Base-by-base conservation (phyloP, 2,113 vertebrate genomes). In the Leptobrachium ailaonicum region DNA sequence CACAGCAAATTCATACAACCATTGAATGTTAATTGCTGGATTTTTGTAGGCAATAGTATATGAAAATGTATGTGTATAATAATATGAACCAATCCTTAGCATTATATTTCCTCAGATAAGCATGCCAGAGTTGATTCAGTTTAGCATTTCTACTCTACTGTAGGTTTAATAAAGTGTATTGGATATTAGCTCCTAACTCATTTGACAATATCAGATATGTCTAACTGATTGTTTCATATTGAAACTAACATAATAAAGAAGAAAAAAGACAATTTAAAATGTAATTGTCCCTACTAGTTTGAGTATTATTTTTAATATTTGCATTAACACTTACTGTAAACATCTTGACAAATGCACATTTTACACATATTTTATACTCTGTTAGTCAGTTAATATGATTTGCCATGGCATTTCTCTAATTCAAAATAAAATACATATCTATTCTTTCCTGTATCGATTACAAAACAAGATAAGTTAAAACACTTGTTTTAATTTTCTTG, bases 111-210 rank as follows among this genome's bases (percentile, higher is more conserved):
- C 60, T 47, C 42, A 56, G 4, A 20, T 43, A 80, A 73, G 56
- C 50, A 67, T 45, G 50, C 54, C 50, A 43, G 41, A 14, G 44
- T 3, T 11, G 9, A 50, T 41, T 50, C 60, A 73, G 32, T 13
- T 12, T 41, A 80, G 64, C 11, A 67, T 54, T 67, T 41, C 11
- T 72, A 68, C 6, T 73, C 6, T 41, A 43, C 43, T 78, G 56
- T 41, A 73, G 77, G 11, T 58, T 68, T 68, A 14, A 32, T 68
- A 80, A 73, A 47, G 11, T 80, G 78, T 80, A 80, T 80, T 80
- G 78, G 78, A 74, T 80, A 80, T 74, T 68, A 74, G 78, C 78
- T 80, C 78, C 78, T 80, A 80, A 68, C 66, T 68, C 53, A 66
- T 47, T 32, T 58, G 62, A 74, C 44, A 68, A 41, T 20, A 62